Conservation (phyloP, 1,140 invertebrate species). For the Vollenhovia emeryi region DNA sequence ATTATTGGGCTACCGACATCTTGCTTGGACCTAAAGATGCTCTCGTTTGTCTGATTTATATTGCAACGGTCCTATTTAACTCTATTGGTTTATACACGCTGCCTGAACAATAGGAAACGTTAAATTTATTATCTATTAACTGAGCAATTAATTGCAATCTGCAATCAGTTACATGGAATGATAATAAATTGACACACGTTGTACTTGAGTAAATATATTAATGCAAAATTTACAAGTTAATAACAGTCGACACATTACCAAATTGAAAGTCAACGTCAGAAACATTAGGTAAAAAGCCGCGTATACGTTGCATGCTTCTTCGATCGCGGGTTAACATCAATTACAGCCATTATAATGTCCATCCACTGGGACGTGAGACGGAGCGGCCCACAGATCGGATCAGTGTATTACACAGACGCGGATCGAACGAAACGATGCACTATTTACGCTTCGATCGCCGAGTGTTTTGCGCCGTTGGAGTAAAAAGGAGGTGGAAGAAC, state of each 20-base stretch:
- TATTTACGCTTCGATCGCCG: constrained; percentile 4
- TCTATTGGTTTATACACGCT: no score
- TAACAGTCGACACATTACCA: not conserved
- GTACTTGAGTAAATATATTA: not conserved
- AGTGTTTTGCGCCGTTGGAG: not conserved
- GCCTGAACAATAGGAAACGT: no score
- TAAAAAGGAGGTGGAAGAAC: constrained; percentile 24
- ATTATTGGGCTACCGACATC: no score
- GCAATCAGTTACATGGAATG: not conserved
- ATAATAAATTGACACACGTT: no score
- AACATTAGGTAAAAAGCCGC: not conserved
- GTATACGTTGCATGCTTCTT: not conserved
- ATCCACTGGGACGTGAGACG: not conserved
- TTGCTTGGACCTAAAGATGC: no score
- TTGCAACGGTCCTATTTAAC: no score
- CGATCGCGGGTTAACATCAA: not conserved
- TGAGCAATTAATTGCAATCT: not conserved
- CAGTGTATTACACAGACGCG: constrained; percentile 6
- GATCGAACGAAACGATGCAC: constrained; percentile 7
- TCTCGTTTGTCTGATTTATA: no score
- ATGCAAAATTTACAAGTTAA: not conserved
- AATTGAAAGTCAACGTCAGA: not conserved
- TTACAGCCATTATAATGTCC: not conserved
- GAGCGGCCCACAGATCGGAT: not conserved
- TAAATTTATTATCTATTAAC: not conserved